phyloP scores from a whole-genome alignment of 2,113 vertebrate genomes.

The Redunca redunca region DNA sequence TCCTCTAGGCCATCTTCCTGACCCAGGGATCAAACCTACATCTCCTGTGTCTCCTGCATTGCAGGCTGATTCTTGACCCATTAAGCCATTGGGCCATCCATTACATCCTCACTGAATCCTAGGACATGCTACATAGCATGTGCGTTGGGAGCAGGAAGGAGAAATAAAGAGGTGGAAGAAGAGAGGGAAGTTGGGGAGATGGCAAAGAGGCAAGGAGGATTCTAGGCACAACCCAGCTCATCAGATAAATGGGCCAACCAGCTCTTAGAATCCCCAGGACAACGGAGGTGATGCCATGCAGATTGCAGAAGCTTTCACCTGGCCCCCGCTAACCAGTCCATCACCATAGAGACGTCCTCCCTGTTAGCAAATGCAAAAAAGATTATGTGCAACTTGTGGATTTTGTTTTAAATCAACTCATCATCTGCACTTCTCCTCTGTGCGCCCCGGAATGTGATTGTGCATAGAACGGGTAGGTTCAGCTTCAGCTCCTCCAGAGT shows the following conservation, averaged over 20 bases:
- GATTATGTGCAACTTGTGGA: neutral
- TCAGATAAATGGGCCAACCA: neutral
- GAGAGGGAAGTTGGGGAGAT: neutral
- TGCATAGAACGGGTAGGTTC: neutral
- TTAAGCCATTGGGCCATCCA: neutral
- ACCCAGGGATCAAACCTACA: neutral
- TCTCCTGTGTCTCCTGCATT: neutral
- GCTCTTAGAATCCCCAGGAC: neutral
- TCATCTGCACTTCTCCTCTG: neutral
- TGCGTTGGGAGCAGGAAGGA: neutral
- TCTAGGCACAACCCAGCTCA: neutral
- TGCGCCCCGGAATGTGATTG: neutral
- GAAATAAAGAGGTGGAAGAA: neutral
- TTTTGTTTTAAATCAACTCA: neutral
- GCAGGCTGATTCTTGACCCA: neutral
- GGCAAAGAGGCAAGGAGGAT: neutral
- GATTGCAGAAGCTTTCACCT: neutral
- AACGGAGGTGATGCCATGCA: accelerated
- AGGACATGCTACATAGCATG: neutral
- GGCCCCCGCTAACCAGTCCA: neutral
- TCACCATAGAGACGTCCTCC: neutral
- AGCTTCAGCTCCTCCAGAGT: neutral
- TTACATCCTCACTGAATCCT: neutral
- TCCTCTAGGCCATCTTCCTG: neutral
- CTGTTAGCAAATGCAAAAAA: neutral